Percentiles rank a stretch among this genome's conserved stretches.
Conservation (phyloP, 1,140 invertebrate species). For the Drosophila watanabei region DNA sequence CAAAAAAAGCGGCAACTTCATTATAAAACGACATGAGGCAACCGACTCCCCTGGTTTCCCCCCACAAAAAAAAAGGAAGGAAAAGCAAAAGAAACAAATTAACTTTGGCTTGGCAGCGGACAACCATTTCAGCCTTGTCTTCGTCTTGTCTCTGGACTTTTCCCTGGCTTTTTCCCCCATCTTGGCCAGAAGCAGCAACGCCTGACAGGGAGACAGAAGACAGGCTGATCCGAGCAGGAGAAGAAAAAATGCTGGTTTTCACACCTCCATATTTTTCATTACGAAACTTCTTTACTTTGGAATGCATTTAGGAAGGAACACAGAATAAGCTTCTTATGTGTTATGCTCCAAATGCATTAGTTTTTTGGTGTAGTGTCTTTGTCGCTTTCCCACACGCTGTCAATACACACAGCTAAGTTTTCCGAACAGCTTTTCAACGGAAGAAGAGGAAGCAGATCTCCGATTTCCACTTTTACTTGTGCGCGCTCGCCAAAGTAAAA, state of each 20-base stretch:
- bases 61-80: slow-evolving; percentile 9
- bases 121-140: slow-evolving; percentile 42
- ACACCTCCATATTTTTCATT: slow-evolving; percentile 24
- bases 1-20: slow-evolving; percentile 36
- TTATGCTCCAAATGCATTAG: slow-evolving; percentile 39
- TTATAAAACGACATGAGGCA: slow-evolving; percentile 55
- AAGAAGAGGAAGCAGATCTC: slow-evolving; percentile 39
- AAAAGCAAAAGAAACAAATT: slow-evolving; percentile 40
- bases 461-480: slow-evolving; percentile 59
- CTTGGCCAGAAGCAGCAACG: slow-evolving; percentile 24
- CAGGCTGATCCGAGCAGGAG: slow-evolving; percentile 10
- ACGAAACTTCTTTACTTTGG: slow-evolving; percentile 18
- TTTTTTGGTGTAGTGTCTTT: not conserved
- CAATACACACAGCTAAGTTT: slow-evolving; percentile 44
- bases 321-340: slow-evolving; percentile 43
- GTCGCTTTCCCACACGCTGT: slow-evolving; percentile 56
- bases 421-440: slow-evolving; percentile 40
- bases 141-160: slow-evolving; percentile 31
- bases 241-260: slow-evolving; percentile 16
- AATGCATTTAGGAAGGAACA: slow-evolving; percentile 14
- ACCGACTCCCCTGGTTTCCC: slow-evolving; percentile 5
- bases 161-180: slow-evolving; percentile 15
- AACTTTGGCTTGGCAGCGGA: slow-evolving; percentile 39
- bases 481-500: slow-evolving; percentile 26
- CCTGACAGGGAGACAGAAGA: slow-evolving; percentile 11